phyloP scores from a whole-genome alignment of 1,140 invertebrate genomes.

The Liolophura sinensis region DNA sequence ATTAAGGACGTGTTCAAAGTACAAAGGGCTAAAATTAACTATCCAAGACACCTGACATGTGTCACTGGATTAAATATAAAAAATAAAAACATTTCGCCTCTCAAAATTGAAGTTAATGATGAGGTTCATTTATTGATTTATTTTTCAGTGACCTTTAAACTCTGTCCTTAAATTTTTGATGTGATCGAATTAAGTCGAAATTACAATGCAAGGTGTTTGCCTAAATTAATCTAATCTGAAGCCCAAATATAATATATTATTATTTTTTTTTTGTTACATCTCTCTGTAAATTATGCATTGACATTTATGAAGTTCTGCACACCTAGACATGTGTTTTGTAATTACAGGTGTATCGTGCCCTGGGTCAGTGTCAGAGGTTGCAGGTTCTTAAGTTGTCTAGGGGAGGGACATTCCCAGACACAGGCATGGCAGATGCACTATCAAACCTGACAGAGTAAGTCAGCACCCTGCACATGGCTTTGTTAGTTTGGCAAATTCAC shows the following conservation, averaged over 20 bases:
- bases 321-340: conserved; percentile 1
- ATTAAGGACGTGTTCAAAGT: not conserved
- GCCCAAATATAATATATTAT: not conserved
- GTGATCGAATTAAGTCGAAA: no score
- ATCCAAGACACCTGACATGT: no score
- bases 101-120: no score
- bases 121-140: no score
- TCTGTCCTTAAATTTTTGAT: no score
- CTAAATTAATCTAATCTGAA: no score
- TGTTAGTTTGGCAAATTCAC: no score
- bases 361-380: conserved; percentile 26
- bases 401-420: conserved; percentile 31
- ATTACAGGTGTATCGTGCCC: conserved; percentile 32
- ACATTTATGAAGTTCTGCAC: not conserved
- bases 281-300: not conserved
- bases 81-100: no score
- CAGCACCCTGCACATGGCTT: not conserved
- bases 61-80: no score
- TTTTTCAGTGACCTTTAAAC: no score
- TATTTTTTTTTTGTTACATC: no score
- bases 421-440: conserved; percentile 26
- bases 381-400: conserved; percentile 27
- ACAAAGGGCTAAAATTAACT: not conserved
- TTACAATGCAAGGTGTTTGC: no score
- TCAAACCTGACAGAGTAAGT: conserved; percentile 27